Conservation (phyloP, 2,797 vertebrate species). For the Poeciliopsis turneri region DNA sequence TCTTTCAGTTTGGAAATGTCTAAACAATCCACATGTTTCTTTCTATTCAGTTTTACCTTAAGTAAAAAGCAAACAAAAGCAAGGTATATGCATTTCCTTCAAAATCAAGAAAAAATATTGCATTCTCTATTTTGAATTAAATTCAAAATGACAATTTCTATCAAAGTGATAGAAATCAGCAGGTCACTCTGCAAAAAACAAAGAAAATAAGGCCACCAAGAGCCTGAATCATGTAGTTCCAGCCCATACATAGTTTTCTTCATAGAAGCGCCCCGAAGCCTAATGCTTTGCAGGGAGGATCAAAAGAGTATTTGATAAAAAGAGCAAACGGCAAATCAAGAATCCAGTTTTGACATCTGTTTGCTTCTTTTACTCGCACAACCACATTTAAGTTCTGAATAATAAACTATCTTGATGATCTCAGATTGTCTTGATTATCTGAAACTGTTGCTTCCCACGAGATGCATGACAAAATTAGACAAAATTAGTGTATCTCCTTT, state of each 20-base stretch:
- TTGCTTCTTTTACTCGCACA: not conserved
- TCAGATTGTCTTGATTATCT: slow-evolving; percentile 3
- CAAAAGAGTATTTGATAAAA: not conserved
- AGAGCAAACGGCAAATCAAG: not conserved
- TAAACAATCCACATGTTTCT: not conserved
- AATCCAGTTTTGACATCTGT: slow-evolving; percentile 27
- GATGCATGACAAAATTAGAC: not conserved
- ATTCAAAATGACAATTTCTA: not conserved
- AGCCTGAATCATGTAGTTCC: not conserved
- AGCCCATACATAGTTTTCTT: not conserved
- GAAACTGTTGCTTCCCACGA: not conserved
- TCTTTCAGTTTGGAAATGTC: not conserved
- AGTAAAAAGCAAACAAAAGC: not conserved
- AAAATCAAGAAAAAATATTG: not conserved
- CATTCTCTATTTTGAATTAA: not conserved
- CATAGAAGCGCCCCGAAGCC: not conserved
- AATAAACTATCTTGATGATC: slow-evolving; percentile 4
- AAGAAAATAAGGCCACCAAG: not conserved
- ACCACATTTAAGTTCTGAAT: not conserved
- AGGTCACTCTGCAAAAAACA: not conserved
- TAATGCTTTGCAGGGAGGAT: not conserved
- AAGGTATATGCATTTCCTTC: not conserved
- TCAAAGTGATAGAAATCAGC: not conserved
- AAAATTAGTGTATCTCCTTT: not conserved
- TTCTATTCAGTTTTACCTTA: not conserved